These are phyloP conservation scores for Syritta pipiens DNA, from an alignment of 2,888 invertebrate species.

Conservation along the genomic window DNA sequence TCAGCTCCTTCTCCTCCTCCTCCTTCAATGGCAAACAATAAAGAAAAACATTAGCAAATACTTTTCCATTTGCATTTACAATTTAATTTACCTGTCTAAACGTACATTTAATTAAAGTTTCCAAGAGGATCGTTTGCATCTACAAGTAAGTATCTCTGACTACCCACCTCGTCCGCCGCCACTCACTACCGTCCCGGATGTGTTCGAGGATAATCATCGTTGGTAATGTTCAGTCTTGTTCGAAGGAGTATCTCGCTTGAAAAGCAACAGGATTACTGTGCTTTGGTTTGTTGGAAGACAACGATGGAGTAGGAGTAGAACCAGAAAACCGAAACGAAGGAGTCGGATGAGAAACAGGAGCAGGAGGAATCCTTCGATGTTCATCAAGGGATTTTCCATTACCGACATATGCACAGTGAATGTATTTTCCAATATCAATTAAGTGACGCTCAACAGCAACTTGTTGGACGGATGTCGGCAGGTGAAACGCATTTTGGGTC, in stretches of 20 bases:
- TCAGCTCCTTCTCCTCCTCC: background rate
- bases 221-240: background rate
- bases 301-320: too few relatives aligned
- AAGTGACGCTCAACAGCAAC: conserved; percentile 56
- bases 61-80: conserved; percentile 60
- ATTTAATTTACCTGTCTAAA: conserved; percentile 61
- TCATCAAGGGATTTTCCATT: conserved; percentile 60
- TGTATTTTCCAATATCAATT: conserved; percentile 59
- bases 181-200: background rate
- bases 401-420: conserved; percentile 23
- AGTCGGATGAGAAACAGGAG: too few relatives aligned
- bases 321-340: too few relatives aligned
- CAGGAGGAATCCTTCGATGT: conserved; percentile 24
- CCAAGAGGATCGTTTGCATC: conserved; percentile 51
- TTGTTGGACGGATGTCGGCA: conserved; percentile 44
- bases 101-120: conserved; percentile 61
- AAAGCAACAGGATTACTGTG: conserved; percentile 36
- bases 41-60: conserved; percentile 40
- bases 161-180: background rate
- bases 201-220: conserved; percentile 22
- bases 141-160: background rate
- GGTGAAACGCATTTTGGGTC: too few relatives aligned
- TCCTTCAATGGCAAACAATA: conserved; percentile 20
- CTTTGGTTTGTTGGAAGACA: background rate
- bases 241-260: too few relatives aligned